Evolutionary conservation across 2,797 vertebrate genomes (phyloP), one percentile per base, ranked within the genome.

Genomic region (Scolopax bukidnonensis): DNA sequence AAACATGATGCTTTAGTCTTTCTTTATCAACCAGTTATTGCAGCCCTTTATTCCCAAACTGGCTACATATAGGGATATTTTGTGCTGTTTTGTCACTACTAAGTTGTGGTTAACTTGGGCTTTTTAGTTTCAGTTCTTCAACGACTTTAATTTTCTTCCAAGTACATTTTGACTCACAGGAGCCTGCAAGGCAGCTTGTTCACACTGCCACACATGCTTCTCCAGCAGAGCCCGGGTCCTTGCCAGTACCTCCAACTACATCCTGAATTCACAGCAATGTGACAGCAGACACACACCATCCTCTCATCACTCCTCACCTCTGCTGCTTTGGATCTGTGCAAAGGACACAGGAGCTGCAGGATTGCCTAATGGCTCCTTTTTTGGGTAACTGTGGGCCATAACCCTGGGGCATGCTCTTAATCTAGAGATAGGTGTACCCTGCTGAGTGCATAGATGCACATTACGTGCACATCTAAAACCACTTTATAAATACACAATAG

Each of bases 1-100:
- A 95, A 96, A 82, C 56, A 89, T 11, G 24, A 90, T 81, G 84
- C 71, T 95, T 90, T 83, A 82, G 57, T 48, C 43, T 84, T 88
- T 65, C 79, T 96, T 94, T 84, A 95, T 87, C 80, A 85, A 76
- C 51, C 33, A 92, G 82, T 95, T 97, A 92, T 88, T 96, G 59
- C 74, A 53, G 84, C 32, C 23, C 63, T 91, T 76, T 95, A 84
- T 87, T 96, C 78, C 82, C 94, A 87, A 79, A 68, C 5, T 64
- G 40, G 61, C 54, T 73, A 19, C 60, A 79, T 16, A 20, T 32
- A 93, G 47, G 76, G 89, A 77, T 76, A 67, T 33, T 92, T 78
- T 82, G 32, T 75, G 67, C 50, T 64, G 25, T 47, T 91, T 80
- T 95, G 60, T 89, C 63, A 81, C 33, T 40, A 59, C 33, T 80